phyloP scores from a whole-genome alignment of 2,888 invertebrate species.

The Rhorus exstirpatorius region DNA sequence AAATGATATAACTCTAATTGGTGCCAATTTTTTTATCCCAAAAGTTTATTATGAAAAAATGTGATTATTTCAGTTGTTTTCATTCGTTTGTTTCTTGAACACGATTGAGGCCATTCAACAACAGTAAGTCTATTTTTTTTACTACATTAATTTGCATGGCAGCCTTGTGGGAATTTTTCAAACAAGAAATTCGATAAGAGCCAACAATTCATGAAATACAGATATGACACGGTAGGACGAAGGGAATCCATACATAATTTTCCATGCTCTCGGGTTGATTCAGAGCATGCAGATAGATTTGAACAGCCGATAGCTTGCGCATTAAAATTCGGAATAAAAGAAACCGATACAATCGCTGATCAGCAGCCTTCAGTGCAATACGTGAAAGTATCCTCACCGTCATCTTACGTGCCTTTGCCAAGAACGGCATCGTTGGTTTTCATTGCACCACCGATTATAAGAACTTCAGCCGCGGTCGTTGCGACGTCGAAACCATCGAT shows the following conservation, averaged over 20 bases:
- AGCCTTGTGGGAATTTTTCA: not conserved
- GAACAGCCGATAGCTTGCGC: slow-evolving; percentile 75
- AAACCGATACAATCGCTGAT: slow-evolving; percentile 15
- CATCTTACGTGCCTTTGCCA: slow-evolving; percentile 75
- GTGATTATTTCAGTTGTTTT: slow-evolving; percentile 48
- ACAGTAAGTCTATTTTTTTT: slow-evolving; percentile 37
- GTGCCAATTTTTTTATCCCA: too few relatives aligned
- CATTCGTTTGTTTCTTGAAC: slow-evolving; percentile 29
- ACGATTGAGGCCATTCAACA: slow-evolving; percentile 38
- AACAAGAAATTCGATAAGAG: not conserved
- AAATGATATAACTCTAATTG: too few relatives aligned
- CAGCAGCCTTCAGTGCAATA: slow-evolving; percentile 66
- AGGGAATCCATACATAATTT: slow-evolving; percentile 57
- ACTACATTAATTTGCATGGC: not conserved
- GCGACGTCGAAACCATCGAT: slow-evolving; percentile 71
- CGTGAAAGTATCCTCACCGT: slow-evolving; percentile 75
- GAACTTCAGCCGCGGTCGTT: slow-evolving; percentile 75
- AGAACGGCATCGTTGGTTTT: slow-evolving; percentile 76
- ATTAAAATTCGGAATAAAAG: slow-evolving; percentile 60
- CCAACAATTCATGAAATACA: slow-evolving; percentile 7
- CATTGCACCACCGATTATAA: slow-evolving; percentile 78
- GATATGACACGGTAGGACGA: slow-evolving; percentile 30
- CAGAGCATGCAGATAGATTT: slow-evolving; percentile 49
- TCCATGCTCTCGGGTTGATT: slow-evolving; percentile 73
- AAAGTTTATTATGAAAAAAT: slow-evolving; percentile 17